Conservation (phyloP, 2,113 vertebrate species). For the Egretta garzetta region DNA sequence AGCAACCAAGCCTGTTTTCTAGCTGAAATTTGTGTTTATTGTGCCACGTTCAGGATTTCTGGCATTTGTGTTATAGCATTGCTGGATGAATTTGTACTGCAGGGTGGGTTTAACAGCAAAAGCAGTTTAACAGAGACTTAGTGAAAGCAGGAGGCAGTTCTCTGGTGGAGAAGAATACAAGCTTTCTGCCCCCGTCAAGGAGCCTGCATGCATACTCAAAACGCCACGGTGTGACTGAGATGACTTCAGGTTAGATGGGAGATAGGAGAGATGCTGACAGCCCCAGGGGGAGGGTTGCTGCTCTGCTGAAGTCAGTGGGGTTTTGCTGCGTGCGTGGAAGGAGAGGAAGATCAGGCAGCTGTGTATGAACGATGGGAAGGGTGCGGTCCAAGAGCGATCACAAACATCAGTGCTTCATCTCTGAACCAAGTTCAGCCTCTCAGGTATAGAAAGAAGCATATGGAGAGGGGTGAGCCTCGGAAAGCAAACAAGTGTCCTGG, state of each 20-base stretch:
- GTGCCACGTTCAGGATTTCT: neutral
- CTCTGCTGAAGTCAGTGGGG: neutral
- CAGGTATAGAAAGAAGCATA: neutral
- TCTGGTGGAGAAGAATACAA: neutral
- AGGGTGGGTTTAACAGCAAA: neutral
- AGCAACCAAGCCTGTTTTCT: neutral
- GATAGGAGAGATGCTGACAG: conserved; percentile 8
- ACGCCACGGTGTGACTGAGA: neutral
- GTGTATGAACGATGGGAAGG: neutral
- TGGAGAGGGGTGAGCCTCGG: neutral
- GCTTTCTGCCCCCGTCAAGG: neutral
- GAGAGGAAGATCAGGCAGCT: neutral
- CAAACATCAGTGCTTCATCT: neutral
- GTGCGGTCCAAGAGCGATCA: neutral
- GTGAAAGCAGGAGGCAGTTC: neutral
- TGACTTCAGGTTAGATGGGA: neutral
- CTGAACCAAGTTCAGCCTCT: neutral
- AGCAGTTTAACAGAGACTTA: neutral
- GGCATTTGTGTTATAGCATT: neutral
- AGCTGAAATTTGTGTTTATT: neutral
- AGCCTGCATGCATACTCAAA: neutral
- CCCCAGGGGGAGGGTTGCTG: neutral
- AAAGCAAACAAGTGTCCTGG: neutral
- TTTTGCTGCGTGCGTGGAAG: neutral
- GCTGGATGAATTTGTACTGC: neutral